These are phyloP conservation scores for Lampropteryx suffumata DNA, from an alignment of 2,888 invertebrate species.

Conservation along the genomic window DNA sequence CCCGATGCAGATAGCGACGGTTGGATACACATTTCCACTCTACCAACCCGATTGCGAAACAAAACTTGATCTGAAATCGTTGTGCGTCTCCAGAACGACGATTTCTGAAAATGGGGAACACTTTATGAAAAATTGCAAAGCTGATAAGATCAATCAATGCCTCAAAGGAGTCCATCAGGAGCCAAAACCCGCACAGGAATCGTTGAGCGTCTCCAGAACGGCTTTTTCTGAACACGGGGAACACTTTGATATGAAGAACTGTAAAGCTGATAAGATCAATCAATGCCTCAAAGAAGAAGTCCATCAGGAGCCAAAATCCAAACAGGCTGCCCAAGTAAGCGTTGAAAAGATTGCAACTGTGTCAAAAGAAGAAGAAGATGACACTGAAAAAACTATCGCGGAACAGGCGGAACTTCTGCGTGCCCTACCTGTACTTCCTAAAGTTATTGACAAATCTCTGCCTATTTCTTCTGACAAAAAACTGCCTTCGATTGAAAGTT, in stretches of 20 bases:
- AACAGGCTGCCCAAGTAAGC: conserved; percentile 15
- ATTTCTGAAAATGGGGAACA: not conserved
- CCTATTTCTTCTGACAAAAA: not conserved
- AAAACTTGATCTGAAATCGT: conserved; percentile 26
- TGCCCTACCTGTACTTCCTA: not conserved
- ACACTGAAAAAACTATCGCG: not conserved
- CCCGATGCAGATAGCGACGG: conserved; percentile 62
- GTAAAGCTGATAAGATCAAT: conserved; percentile 33
- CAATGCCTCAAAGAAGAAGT: conserved; percentile 38
- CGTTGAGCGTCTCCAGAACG: conserved; percentile 25
- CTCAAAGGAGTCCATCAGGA: conserved; percentile 29
- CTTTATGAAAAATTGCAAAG: conserved; percentile 16
- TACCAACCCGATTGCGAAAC: conserved; percentile 31
- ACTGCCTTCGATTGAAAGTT: not conserved
- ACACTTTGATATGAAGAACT: not conserved
- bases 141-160: conserved; percentile 37
- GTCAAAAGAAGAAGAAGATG: not conserved
- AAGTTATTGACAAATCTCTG: not conserved
- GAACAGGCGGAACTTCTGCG: not conserved
- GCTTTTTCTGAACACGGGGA: not conserved
- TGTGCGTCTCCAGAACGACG: conserved; percentile 20
- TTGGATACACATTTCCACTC: conserved; percentile 59
- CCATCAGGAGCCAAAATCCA: conserved; percentile 10
- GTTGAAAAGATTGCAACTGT: conserved; percentile 3
- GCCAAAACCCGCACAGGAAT: conserved; percentile 24